Conservation (phyloP, 30 jellyfish, hydroid and myxozoan genomes). For the Chironex yamaguchii region DNA sequence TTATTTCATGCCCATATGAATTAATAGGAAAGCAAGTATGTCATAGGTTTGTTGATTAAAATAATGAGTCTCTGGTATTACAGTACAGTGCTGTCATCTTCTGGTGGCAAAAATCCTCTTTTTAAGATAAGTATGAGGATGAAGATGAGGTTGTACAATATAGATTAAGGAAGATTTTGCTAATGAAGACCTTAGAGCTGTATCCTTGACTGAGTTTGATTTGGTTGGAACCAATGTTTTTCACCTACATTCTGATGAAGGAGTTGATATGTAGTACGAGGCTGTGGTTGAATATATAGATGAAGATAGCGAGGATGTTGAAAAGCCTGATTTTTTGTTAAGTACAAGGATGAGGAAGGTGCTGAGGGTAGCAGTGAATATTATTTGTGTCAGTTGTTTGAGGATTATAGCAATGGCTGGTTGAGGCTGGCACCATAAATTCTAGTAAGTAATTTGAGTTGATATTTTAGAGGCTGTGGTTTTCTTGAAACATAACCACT, state of each 20-base stretch:
- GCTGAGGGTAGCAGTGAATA: conserved; percentile 3
- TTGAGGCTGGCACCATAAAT: too few species aligned
- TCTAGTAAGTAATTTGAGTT: too few species aligned
- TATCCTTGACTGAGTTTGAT: background rate
- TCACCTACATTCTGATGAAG: background rate
- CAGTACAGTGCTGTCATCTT: background rate
- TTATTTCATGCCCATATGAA: conserved; percentile 7
- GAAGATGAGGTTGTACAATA: background rate
- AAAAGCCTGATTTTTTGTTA: conserved; percentile 40
- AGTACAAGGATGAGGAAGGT: conserved; percentile 11
- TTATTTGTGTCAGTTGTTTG: conserved; percentile 23
- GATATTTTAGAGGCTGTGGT: too few species aligned
- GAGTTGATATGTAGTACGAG: conserved; percentile 2
- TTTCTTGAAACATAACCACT: too few species aligned
- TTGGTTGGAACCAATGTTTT: background rate
- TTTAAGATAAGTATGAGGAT: conserved; percentile 13
- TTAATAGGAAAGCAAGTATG: conserved; percentile 12
- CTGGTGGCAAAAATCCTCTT: background rate
- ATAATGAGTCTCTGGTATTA: conserved; percentile 2
- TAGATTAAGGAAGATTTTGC: conserved; percentile 2
- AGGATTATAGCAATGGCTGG: conserved; percentile 38
- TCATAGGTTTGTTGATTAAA: background rate
- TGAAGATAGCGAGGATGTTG: conserved; percentile 32
- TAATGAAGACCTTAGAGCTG: background rate
- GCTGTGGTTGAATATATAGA: conserved; percentile 22